phyloP scores from a whole-genome alignment of 2,113 vertebrate species.

The Eptesicus fuscus region DNA sequence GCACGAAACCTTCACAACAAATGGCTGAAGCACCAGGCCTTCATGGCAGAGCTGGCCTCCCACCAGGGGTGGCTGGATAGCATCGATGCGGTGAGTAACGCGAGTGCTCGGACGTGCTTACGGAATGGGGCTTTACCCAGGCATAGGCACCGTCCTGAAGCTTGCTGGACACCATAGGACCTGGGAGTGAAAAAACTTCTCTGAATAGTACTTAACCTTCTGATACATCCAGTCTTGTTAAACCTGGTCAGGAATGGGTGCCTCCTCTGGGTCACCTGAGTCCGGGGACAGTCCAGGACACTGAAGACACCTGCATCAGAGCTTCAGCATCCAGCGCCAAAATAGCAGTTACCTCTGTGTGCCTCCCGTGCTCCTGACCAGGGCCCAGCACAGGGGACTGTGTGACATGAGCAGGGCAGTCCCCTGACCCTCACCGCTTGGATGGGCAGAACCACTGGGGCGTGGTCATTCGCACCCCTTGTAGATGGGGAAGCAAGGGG shows the following conservation, averaged over 20 bases:
- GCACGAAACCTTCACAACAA: conserved; percentile 92
- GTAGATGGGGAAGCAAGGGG: background rate
- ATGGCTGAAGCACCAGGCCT: conserved; percentile 96
- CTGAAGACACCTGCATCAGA: background rate
- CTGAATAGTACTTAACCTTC: background rate
- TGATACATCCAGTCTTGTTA: background rate
- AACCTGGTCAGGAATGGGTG: background rate
- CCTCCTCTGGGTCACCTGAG: background rate
- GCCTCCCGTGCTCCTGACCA: background rate
- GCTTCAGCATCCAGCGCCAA: background rate
- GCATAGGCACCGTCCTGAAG: background rate
- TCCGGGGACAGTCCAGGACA: background rate
- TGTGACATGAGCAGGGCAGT: background rate
- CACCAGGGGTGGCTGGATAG: conserved; percentile 93
- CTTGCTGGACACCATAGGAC: background rate
- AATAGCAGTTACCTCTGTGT: background rate
- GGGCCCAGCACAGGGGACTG: background rate
- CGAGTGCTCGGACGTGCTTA: accelerated
- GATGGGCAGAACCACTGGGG: background rate
- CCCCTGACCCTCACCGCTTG: background rate
- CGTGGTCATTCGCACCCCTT: background rate
- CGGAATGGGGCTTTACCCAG: background rate
- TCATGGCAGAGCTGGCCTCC: conserved; percentile 93
- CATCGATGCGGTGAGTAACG: conserved; percentile 89
- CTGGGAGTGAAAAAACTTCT: background rate